Base-by-base conservation (phyloP, 2,797 vertebrate species). In the Crypturellus tataupa region DNA sequence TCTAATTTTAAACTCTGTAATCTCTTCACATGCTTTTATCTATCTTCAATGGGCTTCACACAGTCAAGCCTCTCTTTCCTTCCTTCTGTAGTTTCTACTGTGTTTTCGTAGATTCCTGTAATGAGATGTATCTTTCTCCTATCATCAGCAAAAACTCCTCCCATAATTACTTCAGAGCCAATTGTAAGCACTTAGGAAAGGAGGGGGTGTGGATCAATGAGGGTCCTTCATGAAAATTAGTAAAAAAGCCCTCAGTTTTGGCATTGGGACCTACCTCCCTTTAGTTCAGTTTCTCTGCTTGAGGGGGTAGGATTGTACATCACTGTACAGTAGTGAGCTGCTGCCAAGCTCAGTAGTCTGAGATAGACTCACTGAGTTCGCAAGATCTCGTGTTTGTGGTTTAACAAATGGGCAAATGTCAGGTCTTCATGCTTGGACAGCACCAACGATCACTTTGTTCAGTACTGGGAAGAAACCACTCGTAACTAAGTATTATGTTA, bases 11-110 rank as follows among this genome's bases (percentile, higher is more conserved):
- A 83, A 72, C 75, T 56, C 27, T 59, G 37, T 59, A 87, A 23
- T 20, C 39, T 73, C 16, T 76, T 19, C 6, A 0, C 23, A 49
- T 5, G 5, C 6, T 4, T 23, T 21, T 37, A 1, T n/a, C 47
- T 73, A 60, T 79, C 35, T 35, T 72, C 59, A n/a, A 6, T 10
- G 42, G 35, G 33, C 16, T 75, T 19, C 72, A 68, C 53, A 37
- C 11, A 4, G 21, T 35, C 89, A 40, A 67, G 1, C 15, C 2
- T 0, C 23, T 37, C 40, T 68, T 68, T 27, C 51, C 15, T 79
- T 77, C 35, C 44, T 76, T 68, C 65, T 80, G 13, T 31, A 59
- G 15, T 9, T 90, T 71, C 71, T 56, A 2, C n/a, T 47, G 35
- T 0, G 1, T 31, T 68, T 55, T 20, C 37, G 14, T 24, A 9